Evolutionary conservation across 2,888 invertebrate species (phyloP).

Genomic region (Pachydiplax longipennis): DNA sequence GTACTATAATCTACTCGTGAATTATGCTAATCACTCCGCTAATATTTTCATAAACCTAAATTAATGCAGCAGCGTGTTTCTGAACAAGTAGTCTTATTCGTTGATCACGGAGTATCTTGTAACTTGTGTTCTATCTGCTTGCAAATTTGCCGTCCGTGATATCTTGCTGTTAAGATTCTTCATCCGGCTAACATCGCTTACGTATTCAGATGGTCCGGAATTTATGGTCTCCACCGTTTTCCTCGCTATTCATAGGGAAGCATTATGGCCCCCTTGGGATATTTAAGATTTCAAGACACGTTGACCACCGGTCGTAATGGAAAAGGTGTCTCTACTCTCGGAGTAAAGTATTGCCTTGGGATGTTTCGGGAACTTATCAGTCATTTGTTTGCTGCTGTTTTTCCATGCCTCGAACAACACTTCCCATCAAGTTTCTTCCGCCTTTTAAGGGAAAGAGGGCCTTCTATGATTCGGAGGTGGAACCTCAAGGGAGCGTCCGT

Average conservation of each 20-base stretch:
- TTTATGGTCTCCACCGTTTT: background rate
- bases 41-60: too few species aligned
- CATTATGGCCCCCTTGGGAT: background rate
- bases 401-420: constrained; percentile 8
- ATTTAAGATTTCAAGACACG: constrained; percentile 23
- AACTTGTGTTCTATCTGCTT: too few species aligned
- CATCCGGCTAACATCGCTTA: background rate
- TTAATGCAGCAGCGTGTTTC: too few species aligned
- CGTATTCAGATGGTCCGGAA: background rate
- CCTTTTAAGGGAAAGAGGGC: background rate
- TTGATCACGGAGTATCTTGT: too few species aligned
- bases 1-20: too few species aligned
- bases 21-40: too few species aligned
- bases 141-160: too few species aligned
- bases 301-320: background rate
- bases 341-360: constrained; percentile 44
- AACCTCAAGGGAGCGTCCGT: background rate
- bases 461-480: constrained; percentile 14
- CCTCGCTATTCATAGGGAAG: background rate
- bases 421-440: constrained; percentile 21
- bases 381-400: constrained; percentile 35
- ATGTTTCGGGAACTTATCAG: constrained; percentile 30
- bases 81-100: too few species aligned
- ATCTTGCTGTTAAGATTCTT: too few species aligned
- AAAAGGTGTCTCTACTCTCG: background rate